Evolutionary conservation across 2,113 vertebrate genomes (phyloP), one percentile per base, ranked within the genome.

Genomic region (Cinclus mexicanus): DNA sequence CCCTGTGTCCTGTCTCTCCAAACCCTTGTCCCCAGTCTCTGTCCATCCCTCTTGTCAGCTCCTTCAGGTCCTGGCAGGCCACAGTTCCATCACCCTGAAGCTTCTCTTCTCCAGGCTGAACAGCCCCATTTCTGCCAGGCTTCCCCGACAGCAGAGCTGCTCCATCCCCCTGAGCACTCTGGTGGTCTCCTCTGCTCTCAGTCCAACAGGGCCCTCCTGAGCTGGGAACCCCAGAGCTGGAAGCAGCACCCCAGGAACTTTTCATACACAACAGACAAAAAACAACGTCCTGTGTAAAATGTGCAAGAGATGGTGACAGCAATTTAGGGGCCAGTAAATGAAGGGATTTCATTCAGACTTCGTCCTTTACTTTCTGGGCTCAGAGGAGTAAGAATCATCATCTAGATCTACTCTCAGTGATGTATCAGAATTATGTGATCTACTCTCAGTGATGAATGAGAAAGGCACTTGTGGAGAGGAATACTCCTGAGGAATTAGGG

Each of bases 401-500:
- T 9, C 50, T 29, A 52, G 4, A 91, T 21, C 55, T 3, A 1
- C 20, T 37, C 12, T 1, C 15, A 55, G 83, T 7, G 21, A 41
- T 17, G 39, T 1, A 52, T 14, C 50, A 52, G 50, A 26, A 28
- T 28, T 28, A 26, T 52, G 56, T 10, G 4, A 89, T 23, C 46
- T 3, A 1, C 22, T n/a, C 14, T 1, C 20, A 55, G 83, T 6
- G 19, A 25, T 17, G 39, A 53, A 63, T 14, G 33, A 63, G 83
- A 53, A 57, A 46, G 41, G 53, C 44, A 37, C 59, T 9, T 7
- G 41, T 35, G 7, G 65, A 79, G 72, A 52, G 65, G 37, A 67
- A 47, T 0, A 14, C 16, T 71, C 57, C 74, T 2, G 2, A 57
- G 35, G 39, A 75, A 56, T 41, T 2, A 6, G 0, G 4, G 50